These are phyloP conservation scores for Dicrostonyx torquatus DNA, from an alignment of 2,797 vertebrate species.

Conservation along the genomic window DNA sequence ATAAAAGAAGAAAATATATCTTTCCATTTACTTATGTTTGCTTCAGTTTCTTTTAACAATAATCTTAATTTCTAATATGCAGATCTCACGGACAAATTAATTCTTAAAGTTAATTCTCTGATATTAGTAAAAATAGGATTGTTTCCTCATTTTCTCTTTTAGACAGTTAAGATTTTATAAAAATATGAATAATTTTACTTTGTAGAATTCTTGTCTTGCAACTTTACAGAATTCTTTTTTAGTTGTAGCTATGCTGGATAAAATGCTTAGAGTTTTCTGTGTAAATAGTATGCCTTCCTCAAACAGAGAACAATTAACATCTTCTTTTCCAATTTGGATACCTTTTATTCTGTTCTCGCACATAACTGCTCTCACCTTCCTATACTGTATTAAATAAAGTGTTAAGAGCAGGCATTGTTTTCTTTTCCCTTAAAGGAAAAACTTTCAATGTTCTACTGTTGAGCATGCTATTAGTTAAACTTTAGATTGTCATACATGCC, in stretches of 20 bases:
- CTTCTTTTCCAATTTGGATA: neutral
- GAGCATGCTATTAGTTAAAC: neutral
- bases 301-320: neutral
- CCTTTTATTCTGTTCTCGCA: neutral
- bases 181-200: neutral
- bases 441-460: neutral
- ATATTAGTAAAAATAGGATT: neutral
- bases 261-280: neutral
- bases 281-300: neutral
- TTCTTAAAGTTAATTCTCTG: neutral
- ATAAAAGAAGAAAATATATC: too few species aligned
- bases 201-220: neutral
- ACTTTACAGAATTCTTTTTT: neutral
- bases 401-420: neutral
- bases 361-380: neutral
- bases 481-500: neutral
- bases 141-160: neutral
- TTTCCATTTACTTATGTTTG: neutral
- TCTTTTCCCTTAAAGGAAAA: neutral
- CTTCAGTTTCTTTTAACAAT: neutral
- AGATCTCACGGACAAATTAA: neutral
- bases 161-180: neutral
- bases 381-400: neutral
- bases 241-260: neutral
- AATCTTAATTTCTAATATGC: neutral